These are phyloP conservation scores for Peromyscus maniculatus DNA, from an alignment of 2,113 vertebrate species.

Conservation along the genomic window DNA sequence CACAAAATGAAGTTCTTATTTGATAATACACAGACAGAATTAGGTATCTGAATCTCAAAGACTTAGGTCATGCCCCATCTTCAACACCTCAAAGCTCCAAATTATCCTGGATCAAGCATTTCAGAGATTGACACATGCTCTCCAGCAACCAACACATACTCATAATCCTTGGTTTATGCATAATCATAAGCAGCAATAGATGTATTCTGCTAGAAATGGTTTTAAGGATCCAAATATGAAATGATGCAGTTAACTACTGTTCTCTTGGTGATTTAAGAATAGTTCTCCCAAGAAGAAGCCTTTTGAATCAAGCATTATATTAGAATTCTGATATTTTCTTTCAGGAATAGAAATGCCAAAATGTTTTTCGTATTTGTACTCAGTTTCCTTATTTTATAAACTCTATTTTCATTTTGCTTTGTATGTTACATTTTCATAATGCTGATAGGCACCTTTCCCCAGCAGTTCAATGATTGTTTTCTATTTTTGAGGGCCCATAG, in stretches of 20 bases:
- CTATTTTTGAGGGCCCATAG: neutral
- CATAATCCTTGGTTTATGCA: neutral
- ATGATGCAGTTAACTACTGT: neutral
- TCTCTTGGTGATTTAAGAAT: neutral
- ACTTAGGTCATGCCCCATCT: neutral
- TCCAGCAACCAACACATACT: neutral
- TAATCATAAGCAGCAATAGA: neutral
- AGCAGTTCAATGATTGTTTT: neutral
- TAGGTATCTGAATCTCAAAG: neutral
- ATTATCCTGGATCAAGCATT: neutral
- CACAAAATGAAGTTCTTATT: neutral
- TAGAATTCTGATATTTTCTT: neutral
- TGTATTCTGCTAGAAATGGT: neutral
- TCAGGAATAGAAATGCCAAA: neutral
- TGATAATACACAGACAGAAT: neutral
- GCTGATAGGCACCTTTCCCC: neutral
- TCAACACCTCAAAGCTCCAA: neutral
- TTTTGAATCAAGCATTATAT: conserved; percentile 26
- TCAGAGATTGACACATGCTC: neutral
- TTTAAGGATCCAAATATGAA: conserved; percentile 23
- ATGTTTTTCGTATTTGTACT: neutral
- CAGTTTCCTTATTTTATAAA: neutral
- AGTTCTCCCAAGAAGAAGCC: neutral
- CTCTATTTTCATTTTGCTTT: neutral
- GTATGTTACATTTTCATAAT: neutral